Evolutionary conservation across 2,797 vertebrate genomes (phyloP).

Genomic region (Sternotherus odoratus): DNA sequence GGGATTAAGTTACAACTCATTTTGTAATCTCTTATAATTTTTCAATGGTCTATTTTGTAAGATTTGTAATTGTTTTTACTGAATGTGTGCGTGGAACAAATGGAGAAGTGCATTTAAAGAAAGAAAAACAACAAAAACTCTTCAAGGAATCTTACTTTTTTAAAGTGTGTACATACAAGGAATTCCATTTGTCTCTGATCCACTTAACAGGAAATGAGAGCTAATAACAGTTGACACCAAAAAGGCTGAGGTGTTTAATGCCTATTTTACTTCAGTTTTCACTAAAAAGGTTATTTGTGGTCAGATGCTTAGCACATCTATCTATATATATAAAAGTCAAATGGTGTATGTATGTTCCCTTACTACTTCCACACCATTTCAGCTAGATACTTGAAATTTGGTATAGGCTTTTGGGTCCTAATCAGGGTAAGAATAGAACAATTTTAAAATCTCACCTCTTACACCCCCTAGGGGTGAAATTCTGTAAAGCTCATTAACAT

Average conservation of each 20-base stretch:
- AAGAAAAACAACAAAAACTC: background rate
- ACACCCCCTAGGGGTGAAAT: too few relatives aligned
- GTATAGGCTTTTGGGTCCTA: too few relatives aligned
- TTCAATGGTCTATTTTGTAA: conserved; percentile 29
- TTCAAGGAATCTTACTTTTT: background rate
- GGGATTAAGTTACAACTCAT: conserved; percentile 29
- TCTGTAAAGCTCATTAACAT: too few relatives aligned
- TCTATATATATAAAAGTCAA: too few relatives aligned
- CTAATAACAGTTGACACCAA: background rate
- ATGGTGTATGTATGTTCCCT: too few relatives aligned
- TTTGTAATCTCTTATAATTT: background rate
- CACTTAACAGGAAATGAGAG: background rate
- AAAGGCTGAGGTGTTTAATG: background rate
- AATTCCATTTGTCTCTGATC: background rate
- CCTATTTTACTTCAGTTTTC: background rate
- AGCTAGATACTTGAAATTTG: too few relatives aligned
- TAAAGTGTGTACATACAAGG: background rate
- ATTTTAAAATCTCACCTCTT: too few relatives aligned
- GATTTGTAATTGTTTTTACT: background rate
- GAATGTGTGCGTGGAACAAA: background rate
- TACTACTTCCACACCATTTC: too few relatives aligned
- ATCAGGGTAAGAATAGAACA: too few relatives aligned
- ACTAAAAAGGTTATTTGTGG: background rate
- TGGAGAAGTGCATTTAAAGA: background rate
- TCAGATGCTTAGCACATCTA: background rate